Evolutionary conservation across 2,797 vertebrate genomes (phyloP), one percentile per base, ranked within the genome.

Genomic region (Denticeps clupeoides): DNA sequence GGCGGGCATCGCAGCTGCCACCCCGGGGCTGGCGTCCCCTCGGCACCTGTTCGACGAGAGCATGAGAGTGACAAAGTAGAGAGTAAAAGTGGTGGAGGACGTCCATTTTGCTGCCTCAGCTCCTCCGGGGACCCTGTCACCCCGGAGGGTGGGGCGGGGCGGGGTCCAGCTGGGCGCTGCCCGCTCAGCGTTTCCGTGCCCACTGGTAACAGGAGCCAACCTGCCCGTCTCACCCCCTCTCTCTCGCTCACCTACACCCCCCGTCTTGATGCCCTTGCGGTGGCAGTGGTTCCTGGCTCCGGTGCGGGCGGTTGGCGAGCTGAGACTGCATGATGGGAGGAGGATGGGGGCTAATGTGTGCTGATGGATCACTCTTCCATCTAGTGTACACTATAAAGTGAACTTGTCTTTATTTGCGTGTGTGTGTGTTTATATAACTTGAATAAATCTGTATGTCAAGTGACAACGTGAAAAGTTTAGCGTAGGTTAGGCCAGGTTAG

Each of bases 101-200:
- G 32, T 35, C 32, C 35, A 16, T 35, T 35, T 35, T 15, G 31
- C 10, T 41, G 41, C 49, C 45, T 62, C 60, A 62, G 60, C 56
- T 58, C 60, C 47, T 55, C 7, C 26, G 22, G 51, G 49, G 52
- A 60, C 47, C 42, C 33, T 66, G 63, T 63, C 57, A 47, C 46
- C 53, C 13, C 2, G 4, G 35, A 38, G 16, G 4, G 15, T 26
- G 18, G 12, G 32, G 40, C 42, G 6, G 56, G 51, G 62, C 4
- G 51, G 59, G 54, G 59, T 58, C 69, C 57, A 37, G 66, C 66
- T 47, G 64, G 68, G 63, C 71, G 60, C 63, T 75, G 76, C 78
- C 71, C 74, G 75, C 69, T 83, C 80, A 82, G 79, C 80, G 78
- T 55, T 81, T 78, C 66, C 68, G 58, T 56, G 7, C 67, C 70